phyloP scores from a whole-genome alignment of 2,113 vertebrate species.

The Asarcornis scutulata region DNA sequence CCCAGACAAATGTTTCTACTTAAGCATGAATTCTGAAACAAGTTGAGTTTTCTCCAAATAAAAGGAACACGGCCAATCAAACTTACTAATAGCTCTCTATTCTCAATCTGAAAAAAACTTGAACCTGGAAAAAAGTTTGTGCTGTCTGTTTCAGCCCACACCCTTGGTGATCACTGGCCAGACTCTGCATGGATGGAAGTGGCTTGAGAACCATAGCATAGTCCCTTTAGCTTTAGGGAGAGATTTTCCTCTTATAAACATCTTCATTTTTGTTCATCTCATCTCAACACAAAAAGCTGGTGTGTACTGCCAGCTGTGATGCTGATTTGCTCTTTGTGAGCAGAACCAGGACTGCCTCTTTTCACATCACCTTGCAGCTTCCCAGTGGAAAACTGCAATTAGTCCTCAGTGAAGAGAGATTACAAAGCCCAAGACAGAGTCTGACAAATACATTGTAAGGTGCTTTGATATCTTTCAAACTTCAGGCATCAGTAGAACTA shows the following conservation, averaged over 20 bases:
- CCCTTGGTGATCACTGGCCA: not conserved
- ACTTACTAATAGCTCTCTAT: not conserved
- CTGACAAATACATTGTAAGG: not conserved
- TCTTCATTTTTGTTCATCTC: not conserved
- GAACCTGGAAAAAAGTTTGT: not conserved
- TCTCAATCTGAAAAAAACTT: not conserved
- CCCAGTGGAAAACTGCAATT: not conserved
- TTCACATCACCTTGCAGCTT: not conserved
- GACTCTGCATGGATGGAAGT: not conserved
- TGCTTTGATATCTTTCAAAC: not conserved
- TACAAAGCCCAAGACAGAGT: not conserved
- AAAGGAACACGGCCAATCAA: not conserved
- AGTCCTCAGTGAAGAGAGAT: not conserved
- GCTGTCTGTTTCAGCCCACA: rapidly evolving
- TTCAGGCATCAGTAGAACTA: not conserved
- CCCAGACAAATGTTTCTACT: not conserved
- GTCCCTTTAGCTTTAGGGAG: not conserved
- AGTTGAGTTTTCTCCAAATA: not conserved
- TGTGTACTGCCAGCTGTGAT: not conserved
- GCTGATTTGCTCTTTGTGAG: not conserved
- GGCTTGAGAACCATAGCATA: not conserved
- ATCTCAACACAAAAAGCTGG: not conserved
- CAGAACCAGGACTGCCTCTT: not conserved
- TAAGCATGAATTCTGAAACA: not conserved
- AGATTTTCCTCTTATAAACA: not conserved